Base-by-base conservation (phyloP, 1,140 invertebrate genomes). In the Zaprionus tsacasi region DNA sequence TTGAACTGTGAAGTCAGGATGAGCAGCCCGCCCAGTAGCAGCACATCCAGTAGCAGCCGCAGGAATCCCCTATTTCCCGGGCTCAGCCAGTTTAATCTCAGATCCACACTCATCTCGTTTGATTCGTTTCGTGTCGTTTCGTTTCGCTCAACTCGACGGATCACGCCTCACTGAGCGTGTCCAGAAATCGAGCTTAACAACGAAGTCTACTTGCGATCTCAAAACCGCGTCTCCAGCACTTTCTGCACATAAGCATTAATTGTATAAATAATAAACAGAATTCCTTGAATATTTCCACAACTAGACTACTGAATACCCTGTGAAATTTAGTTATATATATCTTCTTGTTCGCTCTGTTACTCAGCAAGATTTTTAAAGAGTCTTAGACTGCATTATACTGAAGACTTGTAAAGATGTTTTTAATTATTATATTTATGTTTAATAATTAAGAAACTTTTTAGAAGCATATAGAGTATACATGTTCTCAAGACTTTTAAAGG, bases 131-230 rank as follows among this genome's bases (percentile, higher is more conserved):
- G 21, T 30, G 1, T 6, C 27, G 27, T 30, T 30, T 30, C 27
- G 73, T 57, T 72, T 61, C 70, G 73, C 40, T 70, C 83, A 36
- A 30, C 50, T 70, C 56, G 45, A 57, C 69, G 68, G 30, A 63
- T 80, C 54, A 45, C 66, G 65, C 38, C 36, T 58, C 64, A 88
- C 83, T 87, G 64, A 87, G 61, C 67, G 38, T 27, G 30, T 12
- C 59, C 36, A 48, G 25, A 71, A 64, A 17, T 63, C 67, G 36
- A 64, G 43, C 40, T 45, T 33, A 2, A 6, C 40, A 15, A 61
- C 48, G 25, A 65, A 68, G 78, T 59, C 63, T 45, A 40, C 33
- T 63, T 11, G 21, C 17, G n/a, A 33, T 38, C 30, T 10, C 2
- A 17, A 71, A 76, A 64, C 55, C 65, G 48, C 40, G 27, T 36